phyloP scores from a whole-genome alignment of 2,888 invertebrate species.

The Erannis defoliaria region DNA sequence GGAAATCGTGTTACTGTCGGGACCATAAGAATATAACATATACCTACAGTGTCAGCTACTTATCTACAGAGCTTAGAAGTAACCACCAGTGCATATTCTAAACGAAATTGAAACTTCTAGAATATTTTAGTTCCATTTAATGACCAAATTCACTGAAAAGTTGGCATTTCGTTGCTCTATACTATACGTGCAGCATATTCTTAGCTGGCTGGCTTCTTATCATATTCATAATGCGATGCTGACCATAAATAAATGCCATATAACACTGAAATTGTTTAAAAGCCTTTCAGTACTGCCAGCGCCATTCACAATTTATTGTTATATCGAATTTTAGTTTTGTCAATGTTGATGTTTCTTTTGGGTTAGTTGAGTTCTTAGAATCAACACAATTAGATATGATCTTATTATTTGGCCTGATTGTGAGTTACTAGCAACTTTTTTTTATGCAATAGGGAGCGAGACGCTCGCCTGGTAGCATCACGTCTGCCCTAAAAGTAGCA shows the following conservation, averaged over 20 bases:
- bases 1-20: conserved; percentile 50
- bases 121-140: not conserved
- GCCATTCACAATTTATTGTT: too few species aligned
- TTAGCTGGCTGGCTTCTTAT: conserved; percentile 50
- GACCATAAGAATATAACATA: conserved; percentile 48
- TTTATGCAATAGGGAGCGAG: too few species aligned
- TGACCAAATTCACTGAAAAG: not conserved
- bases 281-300: too few species aligned
- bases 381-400: too few species aligned
- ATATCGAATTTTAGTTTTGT: too few species aligned
- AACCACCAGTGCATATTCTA: not conserved
- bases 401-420: too few species aligned
- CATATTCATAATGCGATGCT: conserved; percentile 59
- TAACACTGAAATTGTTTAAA: conserved; percentile 54
- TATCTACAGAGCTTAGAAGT: not conserved
- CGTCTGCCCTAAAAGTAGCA: too few species aligned
- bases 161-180: not conserved
- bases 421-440: too few species aligned
- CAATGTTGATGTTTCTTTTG: too few species aligned
- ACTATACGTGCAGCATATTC: conserved; percentile 47
- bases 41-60: not conserved
- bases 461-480: too few species aligned
- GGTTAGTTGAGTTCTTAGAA: too few species aligned
- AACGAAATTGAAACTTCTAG: not conserved
- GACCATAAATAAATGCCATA: conserved; percentile 63